Conservation (phyloP, 2,888 invertebrate species). For the Amblyjoppa proteus region DNA sequence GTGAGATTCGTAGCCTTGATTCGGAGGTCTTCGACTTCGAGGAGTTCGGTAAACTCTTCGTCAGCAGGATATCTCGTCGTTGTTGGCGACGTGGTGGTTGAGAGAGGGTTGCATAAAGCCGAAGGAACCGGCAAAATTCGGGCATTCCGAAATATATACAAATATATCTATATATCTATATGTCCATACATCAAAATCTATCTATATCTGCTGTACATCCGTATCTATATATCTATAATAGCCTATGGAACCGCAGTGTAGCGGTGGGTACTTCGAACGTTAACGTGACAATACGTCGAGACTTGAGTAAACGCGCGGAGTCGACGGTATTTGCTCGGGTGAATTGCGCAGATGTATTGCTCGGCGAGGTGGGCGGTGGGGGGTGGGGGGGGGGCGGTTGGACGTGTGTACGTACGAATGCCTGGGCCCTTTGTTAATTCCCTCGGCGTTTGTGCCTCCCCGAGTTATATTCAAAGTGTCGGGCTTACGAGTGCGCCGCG, state of each 20-base stretch:
- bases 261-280: conserved; percentile 21
- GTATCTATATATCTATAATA: conserved; percentile 35
- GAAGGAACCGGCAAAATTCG: background rate
- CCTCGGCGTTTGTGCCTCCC: background rate
- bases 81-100: conserved; percentile 22
- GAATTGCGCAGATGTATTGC: conserved; percentile 56
- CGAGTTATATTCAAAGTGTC: conserved; percentile 20
- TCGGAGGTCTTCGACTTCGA: conserved; percentile 39
- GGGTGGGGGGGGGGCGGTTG: background rate
- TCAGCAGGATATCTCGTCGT: conserved; percentile 50
- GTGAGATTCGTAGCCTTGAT: conserved; percentile 31
- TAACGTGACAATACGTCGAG: conserved; percentile 51
- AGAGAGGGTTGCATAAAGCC: conserved; percentile 45
- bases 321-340: conserved; percentile 61
- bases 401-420: conserved; percentile 31
- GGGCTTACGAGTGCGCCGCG: background rate
- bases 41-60: conserved; percentile 58
- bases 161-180: no score
- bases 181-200: no score
- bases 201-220: background rate
- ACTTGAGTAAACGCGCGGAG: conserved; percentile 57
- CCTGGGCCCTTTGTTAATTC: conserved; percentile 49
- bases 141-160: no score
- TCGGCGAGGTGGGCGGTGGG: background rate
- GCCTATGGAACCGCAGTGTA: conserved; percentile 12